A percentile compares a stretch with the other conserved stretches of the same genome.
These are phyloP conservation scores for Rhyacophila evoluta DNA, from an alignment of 2,888 invertebrate genomes.

Conservation along the genomic window DNA sequence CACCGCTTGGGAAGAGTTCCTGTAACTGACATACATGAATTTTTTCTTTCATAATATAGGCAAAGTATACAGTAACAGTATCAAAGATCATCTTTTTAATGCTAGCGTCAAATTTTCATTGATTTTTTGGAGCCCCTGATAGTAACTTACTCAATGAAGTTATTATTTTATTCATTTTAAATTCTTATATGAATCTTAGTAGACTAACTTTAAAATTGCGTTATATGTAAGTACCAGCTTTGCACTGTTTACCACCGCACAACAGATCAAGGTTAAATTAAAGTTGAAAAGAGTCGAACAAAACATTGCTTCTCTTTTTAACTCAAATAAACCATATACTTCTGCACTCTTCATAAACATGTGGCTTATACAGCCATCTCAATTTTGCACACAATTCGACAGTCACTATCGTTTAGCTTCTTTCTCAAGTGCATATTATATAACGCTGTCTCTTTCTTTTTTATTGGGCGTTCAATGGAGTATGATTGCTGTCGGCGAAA, in stretches of 20 bases:
- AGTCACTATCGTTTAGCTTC: background rate
- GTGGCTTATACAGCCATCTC: constrained; percentile 2
- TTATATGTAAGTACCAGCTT: too few relatives aligned
- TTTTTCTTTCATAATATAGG: too few relatives aligned
- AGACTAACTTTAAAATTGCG: too few relatives aligned
- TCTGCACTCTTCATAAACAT: background rate
- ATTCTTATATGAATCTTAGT: too few relatives aligned
- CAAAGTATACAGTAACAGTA: too few relatives aligned
- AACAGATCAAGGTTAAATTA: constrained; percentile 1
- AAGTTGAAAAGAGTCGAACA: background rate
- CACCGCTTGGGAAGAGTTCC: too few relatives aligned
- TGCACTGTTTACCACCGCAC: background rate
- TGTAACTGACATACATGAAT: too few relatives aligned
- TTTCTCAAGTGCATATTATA: background rate
- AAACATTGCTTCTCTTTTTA: background rate
- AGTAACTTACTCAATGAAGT: too few relatives aligned
- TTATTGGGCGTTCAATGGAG: background rate
- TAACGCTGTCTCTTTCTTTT: background rate
- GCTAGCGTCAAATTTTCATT: too few relatives aligned
- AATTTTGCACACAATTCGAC: background rate
- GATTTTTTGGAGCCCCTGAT: too few relatives aligned
- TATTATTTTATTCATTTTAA: too few relatives aligned
- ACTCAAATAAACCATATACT: background rate
- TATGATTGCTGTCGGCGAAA: background rate
- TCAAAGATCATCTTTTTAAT: too few relatives aligned